Base-by-base conservation (phyloP, 2,797 vertebrate genomes). In the Anas flavirostris region DNA sequence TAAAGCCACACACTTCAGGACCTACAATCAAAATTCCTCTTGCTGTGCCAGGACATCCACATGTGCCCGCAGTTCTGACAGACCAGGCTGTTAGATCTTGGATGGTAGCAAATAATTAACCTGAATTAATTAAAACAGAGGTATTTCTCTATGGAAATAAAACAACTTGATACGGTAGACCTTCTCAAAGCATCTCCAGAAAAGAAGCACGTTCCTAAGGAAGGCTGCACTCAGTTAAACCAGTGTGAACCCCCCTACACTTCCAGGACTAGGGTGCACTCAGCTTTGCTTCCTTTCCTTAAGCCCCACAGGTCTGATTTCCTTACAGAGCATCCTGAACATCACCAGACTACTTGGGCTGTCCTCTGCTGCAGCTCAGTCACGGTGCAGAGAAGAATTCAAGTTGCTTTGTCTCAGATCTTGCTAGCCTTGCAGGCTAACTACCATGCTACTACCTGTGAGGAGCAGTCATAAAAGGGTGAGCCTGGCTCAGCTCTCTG, bases 311-410 rank as follows among this genome's bases (percentile, higher is more conserved):
- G n/a, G 18, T 56, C 43, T 56, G 44, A 21, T n/a, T 76, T 74
- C 29, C 22, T 55, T 14, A 68, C 63, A 50, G 14, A 39, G 44
- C 56, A 21, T 62, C 55, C 43, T 2, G 2, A 67, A 39, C 81
- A 44, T 50, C 52, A 52, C 23, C 53, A 69, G 44, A 46, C 70
- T 44, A 15, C 73, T 91, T 72, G 43, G 70, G 23, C 73, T 91
- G 74, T 56, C 67, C 74, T 82, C 33, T 86, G 43, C 66, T 95
- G 77, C 81, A 88, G 29, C 28, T 70, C 68, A 29, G 53, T 52
- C 87, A 53, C 31, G 77, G 56, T 77, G 21, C 69, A 76, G 52
- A 35, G 43, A 69, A 55, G 58, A 82, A 78, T 41, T 86, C 18
- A 26, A 3, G 52, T 19, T 46, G 22, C 33, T 76, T 73, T 0